phyloP scores from a whole-genome alignment of 1,140 invertebrate species.

The Calycopis cecrops region DNA sequence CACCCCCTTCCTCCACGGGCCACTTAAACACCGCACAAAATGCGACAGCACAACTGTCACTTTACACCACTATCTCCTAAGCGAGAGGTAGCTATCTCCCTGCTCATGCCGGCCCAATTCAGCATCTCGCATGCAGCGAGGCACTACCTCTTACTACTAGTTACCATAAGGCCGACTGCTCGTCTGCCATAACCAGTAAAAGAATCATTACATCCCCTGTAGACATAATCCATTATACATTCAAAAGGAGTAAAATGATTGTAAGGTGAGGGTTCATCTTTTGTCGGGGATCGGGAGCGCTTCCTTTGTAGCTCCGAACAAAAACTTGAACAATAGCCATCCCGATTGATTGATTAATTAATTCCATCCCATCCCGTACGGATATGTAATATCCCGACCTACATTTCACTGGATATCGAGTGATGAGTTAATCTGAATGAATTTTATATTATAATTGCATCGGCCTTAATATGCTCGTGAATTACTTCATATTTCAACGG shows the following conservation, averaged over 20 bases:
- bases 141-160: no score
- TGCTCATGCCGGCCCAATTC: no score
- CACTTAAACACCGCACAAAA: no score
- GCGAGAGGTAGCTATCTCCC: no score
- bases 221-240: slow-evolving; percentile 26
- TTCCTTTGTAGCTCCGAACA: slow-evolving; percentile 51
- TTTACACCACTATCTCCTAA: no score
- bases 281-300: slow-evolving; percentile 38
- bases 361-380: slow-evolving; percentile 34
- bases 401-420: neutral
- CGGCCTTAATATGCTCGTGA: neutral
- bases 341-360: slow-evolving; percentile 63
- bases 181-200: no score
- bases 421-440: slow-evolving; percentile 7
- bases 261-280: slow-evolving; percentile 56
- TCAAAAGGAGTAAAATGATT: slow-evolving; percentile 41
- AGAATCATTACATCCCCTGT: no score
- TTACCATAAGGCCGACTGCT: no score
- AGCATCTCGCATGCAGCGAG: no score
- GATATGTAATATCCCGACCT: slow-evolving; percentile 17
- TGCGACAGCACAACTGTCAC: no score
- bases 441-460: slow-evolving; percentile 14
- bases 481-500: slow-evolving; percentile 10
- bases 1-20: no score
- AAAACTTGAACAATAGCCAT: slow-evolving; percentile 49